A percentile compares a stretch with the other conserved stretches of the same genome.
phyloP scores from a whole-genome alignment of 2,113 vertebrate genomes.

The Panthera tigris region DNA sequence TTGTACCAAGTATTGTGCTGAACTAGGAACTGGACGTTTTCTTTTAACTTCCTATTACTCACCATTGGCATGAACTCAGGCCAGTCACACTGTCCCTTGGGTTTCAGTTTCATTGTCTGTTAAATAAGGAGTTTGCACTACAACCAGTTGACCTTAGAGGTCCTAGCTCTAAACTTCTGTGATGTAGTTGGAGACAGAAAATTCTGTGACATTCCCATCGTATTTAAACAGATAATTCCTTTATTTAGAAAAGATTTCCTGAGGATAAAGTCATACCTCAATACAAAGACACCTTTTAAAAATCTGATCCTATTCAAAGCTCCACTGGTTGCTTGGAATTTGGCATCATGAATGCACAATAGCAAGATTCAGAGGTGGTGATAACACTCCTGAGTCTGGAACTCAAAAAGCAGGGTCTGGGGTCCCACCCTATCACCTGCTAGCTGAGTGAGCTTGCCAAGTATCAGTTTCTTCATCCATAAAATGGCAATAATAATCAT shows the following conservation, averaged over 20 bases:
- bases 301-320: background rate
- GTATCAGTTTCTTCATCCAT: background rate
- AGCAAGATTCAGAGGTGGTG: background rate
- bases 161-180: background rate
- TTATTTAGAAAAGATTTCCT: conserved; percentile 56
- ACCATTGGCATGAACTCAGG: accelerated
- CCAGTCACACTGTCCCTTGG: background rate
- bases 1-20: background rate
- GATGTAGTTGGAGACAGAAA: background rate
- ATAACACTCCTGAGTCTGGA: background rate
- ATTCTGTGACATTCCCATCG: background rate
- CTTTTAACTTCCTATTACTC: background rate
- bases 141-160: background rate
- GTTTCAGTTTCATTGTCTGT: background rate
- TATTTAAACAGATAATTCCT: conserved; percentile 34
- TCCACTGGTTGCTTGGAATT: conserved; percentile 42
- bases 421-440: background rate
- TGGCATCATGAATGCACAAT: conserved; percentile 3
- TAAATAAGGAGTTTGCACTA: background rate
- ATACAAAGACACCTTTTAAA: conserved; percentile 58
- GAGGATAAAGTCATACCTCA: background rate
- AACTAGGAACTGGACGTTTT: background rate
- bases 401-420: background rate
- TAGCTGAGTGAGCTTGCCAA: background rate
- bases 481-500: background rate